Percentiles rank a stretch among this genome's conserved stretches.
Conservation (phyloP, 1,140 invertebrate genomes). For the Pogonomyrmex barbatus region DNA sequence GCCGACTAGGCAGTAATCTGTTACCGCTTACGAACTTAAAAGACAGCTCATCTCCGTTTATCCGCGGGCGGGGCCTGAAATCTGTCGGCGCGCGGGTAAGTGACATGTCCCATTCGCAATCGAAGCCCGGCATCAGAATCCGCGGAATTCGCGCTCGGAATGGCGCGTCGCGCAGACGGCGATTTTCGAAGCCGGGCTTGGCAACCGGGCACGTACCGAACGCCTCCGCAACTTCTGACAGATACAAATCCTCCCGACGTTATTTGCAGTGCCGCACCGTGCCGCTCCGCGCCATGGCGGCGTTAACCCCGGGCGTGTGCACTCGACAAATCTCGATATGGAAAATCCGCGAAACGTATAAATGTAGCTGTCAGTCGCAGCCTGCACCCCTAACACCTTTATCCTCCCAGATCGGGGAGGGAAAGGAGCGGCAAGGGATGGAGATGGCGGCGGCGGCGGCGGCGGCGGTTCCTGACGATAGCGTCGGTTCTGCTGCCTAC, state of each 20-base stretch:
- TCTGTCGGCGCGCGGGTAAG: constrained; percentile 67
- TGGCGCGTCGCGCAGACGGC: constrained; percentile 58
- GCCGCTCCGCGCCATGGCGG: constrained; percentile 41
- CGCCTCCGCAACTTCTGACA: constrained; percentile 81
- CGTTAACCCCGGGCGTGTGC: constrained; percentile 76
- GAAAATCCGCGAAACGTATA: constrained; percentile 85
- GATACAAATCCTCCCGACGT: constrained; percentile 84
- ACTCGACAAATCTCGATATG: constrained; percentile 85
- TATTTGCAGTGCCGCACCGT: constrained; percentile 79
- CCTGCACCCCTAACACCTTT: constrained; percentile 77
- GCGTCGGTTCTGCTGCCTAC: constrained; percentile 34
- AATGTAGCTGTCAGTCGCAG: constrained; percentile 85
- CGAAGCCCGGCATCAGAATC: constrained; percentile 69
- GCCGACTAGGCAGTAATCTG: constrained; percentile 35
- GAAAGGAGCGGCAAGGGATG: background rate
- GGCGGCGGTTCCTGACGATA: constrained; percentile 45
- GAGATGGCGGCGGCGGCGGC: background rate
- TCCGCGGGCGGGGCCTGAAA: constrained; percentile 67
- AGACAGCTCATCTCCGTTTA: constrained; percentile 69
- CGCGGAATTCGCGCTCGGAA: constrained; percentile 72
- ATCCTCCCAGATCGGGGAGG: constrained; percentile 54
- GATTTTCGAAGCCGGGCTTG: constrained; percentile 68
- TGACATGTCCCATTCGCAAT: constrained; percentile 72
- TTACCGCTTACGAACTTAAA: constrained; percentile 40
- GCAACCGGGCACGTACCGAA: constrained; percentile 73